Evolutionary conservation across 2,113 vertebrate species (phyloP), one percentile per base, ranked within the genome.

Genomic region (Gavialis gangeticus): DNA sequence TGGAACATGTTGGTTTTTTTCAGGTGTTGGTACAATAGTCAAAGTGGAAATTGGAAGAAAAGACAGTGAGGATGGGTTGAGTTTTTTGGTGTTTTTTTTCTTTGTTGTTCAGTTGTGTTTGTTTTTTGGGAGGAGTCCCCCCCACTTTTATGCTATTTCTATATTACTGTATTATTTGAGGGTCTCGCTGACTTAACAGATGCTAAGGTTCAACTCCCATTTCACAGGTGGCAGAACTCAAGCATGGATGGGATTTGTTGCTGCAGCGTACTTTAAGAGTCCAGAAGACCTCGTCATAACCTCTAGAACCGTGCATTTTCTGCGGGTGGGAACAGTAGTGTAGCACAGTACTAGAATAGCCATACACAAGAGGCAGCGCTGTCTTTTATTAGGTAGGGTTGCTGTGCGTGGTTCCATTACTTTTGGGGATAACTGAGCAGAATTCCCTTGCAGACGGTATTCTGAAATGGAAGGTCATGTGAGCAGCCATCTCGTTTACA

Each of bases 401-500:
- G 19, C 37, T 71, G 34, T 37, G 21, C 21, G 24, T 24, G 17
- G 90, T 7, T 3, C 14, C 13, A 1, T 25, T 63, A 73, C 15
- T 5, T 2, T 2, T 37, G 57, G 55, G 54, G 12, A 2, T 27
- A 2, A 67, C 75, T 3, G 21, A 21, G 75, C 56, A 78, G 34
- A 58, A 5, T 2, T 28, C 0, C 78, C 25, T 84, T 71, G 17
- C 34, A 21, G 69, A 6, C 6, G 79, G 69, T 28, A 18, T 27
- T 87, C 30, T 63, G 1, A 59, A 56, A 54, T 56, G 57, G 27
- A n/a, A 15, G 18, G 55, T 6, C 30, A 28, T 11, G 1, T 16
- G 25, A 59, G 7, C 22, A 13, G 71, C 75, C 10, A n/a, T 2
- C 0, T 22, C 14, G 14, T 12, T 37, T 4, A 3, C 21, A 5